Base-by-base conservation (phyloP, 2,113 vertebrate genomes). In the Sprattus sprattus region DNA sequence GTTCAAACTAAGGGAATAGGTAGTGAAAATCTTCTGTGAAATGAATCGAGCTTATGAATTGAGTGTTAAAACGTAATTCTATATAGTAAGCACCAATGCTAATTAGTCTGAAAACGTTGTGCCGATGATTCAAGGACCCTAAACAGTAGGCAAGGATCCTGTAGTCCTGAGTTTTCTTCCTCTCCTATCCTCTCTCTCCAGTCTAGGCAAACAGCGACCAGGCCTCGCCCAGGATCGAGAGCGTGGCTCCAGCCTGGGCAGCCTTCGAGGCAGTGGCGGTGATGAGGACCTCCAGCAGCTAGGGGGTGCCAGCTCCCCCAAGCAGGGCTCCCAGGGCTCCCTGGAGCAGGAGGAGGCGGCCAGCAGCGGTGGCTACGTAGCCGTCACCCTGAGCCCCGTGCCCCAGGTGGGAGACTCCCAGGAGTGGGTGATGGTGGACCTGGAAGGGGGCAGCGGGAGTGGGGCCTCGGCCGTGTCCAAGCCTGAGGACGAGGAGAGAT, bases 341-440 rank as follows among this genome's bases (percentile, higher is more conserved):
- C 93, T 95, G 84, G 96, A 97, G 60, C 96, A 98, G 32, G 95
- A 92, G 82, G 97, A 96, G 47, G 97, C 95, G 8, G 94, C 91
- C 83, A 95, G 95, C 45, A 99, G 97, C 95, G 97, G 97, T 46
- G 97, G 97, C 87, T 99, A 97, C 87, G 95, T 98, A 89, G 97
- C 97, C 1, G 95, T 98, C 60, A 98, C 98, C 90, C 92, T 99
- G 90, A 99, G 95, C 89, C 97, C 98, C 54, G 96, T 95, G 83
- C 97, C 95, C 87, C 97, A 97, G 85, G 98, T 99, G 60, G 93
- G 96, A 81, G 97, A 98, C 93, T 98, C 98, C 82, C 98, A 97
- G 92, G 98, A 99, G 89, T 99, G 98, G 98, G 97, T 99, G 89
- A 95, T 99, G 93, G 96, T 99, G 89, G 98, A 99, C 91, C 95